Percentiles rank a stretch among this genome's conserved stretches.
Conservation (phyloP, 2,797 vertebrate species). For the Staurois parvus region DNA sequence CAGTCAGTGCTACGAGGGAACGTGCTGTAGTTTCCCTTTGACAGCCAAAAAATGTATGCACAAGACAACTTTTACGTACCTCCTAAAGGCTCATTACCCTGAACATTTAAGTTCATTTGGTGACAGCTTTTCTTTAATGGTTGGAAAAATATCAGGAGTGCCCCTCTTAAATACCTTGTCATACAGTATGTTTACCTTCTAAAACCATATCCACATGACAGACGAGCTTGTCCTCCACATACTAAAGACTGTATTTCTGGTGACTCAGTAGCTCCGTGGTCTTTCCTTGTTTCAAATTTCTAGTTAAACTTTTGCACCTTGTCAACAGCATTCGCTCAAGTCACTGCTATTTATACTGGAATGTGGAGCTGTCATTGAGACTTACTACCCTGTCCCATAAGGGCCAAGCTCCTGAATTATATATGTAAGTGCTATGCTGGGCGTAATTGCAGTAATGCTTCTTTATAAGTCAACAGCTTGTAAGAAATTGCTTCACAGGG, state of each 20-base stretch:
- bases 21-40: too few relatives aligned
- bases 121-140: too few relatives aligned
- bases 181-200: too few relatives aligned
- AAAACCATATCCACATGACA: not conserved
- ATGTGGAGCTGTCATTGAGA: not conserved
- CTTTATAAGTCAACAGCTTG: slow-evolving; percentile 11
- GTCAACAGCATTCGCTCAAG: slow-evolving; percentile 12
- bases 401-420: too few relatives aligned
- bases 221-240: not conserved
- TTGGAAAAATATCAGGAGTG: too few relatives aligned
- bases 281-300: not conserved
- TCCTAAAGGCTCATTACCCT: too few relatives aligned
- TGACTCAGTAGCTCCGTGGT: not conserved
- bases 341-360: slow-evolving; percentile 1
- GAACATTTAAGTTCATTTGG: too few relatives aligned
- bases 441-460: not conserved
- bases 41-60: too few relatives aligned
- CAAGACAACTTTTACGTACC: too few relatives aligned
- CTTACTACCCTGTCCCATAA: too few relatives aligned
- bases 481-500: not conserved
- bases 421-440: not conserved
- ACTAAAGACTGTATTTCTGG: not conserved
- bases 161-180: too few relatives aligned
- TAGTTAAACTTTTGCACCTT: slow-evolving; percentile 4
- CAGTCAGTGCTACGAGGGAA: too few relatives aligned